Base-by-base conservation (phyloP, 2,113 vertebrate genomes). In the Ochotona princeps region DNA sequence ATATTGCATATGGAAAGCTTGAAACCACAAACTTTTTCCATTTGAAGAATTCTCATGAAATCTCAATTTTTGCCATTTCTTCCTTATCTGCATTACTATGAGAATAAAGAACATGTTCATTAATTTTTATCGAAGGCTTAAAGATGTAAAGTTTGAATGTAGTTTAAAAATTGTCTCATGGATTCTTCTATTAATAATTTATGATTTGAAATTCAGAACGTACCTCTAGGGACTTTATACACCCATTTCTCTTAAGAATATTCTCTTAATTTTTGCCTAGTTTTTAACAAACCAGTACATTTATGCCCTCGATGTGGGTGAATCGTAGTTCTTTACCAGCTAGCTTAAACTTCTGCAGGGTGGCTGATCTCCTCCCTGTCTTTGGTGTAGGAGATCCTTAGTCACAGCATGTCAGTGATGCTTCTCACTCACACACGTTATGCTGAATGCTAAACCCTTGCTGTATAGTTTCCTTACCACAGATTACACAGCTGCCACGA, bases 1-100 rank as follows among this genome's bases (percentile, higher is more conserved):
- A 12, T 91, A 51, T 85, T 93, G 13, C 8, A 91, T 30, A 61
- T 81, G 8, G 80, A 91, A 93, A 82, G n/a, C 28, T 61, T 91
- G 23, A 2, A 92, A 30, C 44, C 69, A 79, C 14, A 83, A 87
- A 9, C 60, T 83, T 47, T 69, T 1, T 90, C 12, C 32, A 74
- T 92, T 74, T 84, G 74, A 69, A 65, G 13, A 65, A 66, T 65
- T 74, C 80, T 90, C 78, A 57, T 87, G 47, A 51, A 75, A 60
- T 12, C 32, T 76, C 69, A 78, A 17, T 49, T 89, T 94, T 89
- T 94, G 9, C 26, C 14, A 20, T 5, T 54, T 72, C 83, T 89
- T 82, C 20, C 12, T 85, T 66, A 44, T 63, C 47, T 44, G 81
- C 18, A 63, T 12, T 86, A 63, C 7, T 11, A 35, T 75, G 12